Percentiles rank a stretch among this genome's conserved stretches.
Conservation (phyloP, 2,113 vertebrate genomes). For the Cavia aperea region DNA sequence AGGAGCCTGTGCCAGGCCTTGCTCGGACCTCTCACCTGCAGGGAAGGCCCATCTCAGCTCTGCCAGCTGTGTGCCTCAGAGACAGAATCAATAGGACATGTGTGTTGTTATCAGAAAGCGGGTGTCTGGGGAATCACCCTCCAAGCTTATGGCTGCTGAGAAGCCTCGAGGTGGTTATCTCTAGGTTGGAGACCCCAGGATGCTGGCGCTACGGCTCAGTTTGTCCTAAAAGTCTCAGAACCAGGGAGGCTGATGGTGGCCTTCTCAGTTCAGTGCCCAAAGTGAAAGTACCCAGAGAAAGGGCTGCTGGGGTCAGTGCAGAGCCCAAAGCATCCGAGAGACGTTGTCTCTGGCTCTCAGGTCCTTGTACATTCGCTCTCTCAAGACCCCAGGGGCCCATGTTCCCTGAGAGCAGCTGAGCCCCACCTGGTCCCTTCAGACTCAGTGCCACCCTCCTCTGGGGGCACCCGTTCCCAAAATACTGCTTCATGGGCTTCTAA, state of each 20-base stretch:
- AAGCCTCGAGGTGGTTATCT: background rate
- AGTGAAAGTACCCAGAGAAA: no score
- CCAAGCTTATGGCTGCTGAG: background rate
- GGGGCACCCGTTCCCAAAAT: background rate
- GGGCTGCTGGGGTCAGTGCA: background rate
- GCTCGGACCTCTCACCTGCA: background rate
- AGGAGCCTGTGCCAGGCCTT: background rate
- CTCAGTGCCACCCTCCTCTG: background rate
- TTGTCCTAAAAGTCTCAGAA: background rate
- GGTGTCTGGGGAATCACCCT: background rate
- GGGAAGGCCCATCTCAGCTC: background rate
- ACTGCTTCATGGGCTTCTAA: background rate
- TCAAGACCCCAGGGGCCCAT: background rate
- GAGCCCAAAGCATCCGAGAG: background rate
- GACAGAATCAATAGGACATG: background rate
- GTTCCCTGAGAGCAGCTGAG: background rate
- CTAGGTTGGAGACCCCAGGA: background rate
- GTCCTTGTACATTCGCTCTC: no score
- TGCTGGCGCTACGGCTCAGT: background rate
- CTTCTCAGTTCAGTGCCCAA: no score
- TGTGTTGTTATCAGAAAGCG: no score
- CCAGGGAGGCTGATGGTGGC: background rate
- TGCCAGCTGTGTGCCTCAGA: background rate
- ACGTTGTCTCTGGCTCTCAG: rapidly evolving
- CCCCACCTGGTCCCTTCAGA: background rate